These are phyloP conservation scores for Sebastes fasciatus DNA, from an alignment of 2,113 vertebrate species.

Conservation along the genomic window DNA sequence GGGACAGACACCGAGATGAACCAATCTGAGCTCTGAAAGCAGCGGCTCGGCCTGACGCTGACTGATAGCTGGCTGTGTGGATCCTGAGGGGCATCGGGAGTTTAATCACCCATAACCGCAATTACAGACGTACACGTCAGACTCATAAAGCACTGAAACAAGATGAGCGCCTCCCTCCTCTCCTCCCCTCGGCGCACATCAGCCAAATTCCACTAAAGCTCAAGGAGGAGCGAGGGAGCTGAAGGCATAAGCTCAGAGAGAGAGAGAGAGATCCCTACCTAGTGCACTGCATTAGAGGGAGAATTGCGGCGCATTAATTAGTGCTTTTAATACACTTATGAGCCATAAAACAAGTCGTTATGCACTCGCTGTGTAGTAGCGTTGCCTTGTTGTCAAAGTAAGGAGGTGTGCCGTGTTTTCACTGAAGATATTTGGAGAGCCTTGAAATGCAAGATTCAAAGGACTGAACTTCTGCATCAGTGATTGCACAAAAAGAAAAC, in stretches of 20 bases:
- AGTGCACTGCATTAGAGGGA: conserved; percentile 56
- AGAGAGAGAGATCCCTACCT: conserved; percentile 31
- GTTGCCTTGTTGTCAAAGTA: conserved; percentile 51
- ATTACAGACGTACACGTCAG: conserved; percentile 85
- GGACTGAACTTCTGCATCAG: conserved; percentile 28
- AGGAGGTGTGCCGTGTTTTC: conserved; percentile 48
- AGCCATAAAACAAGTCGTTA: conserved; percentile 68
- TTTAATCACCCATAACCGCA: conserved; percentile 90
- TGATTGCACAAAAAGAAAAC: conserved; percentile 47
- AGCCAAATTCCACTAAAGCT: conserved; percentile 83
- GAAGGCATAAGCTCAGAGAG: conserved; percentile 55
- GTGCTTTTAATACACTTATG: conserved; percentile 73
- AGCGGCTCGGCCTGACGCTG: conserved; percentile 63
- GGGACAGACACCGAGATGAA: conserved; percentile 45
- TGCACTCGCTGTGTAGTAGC: conserved; percentile 39
- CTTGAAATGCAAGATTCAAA: conserved; percentile 66
- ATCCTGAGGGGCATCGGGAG: conserved; percentile 85
- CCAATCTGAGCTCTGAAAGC: conserved; percentile 51
- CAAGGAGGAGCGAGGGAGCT: conserved; percentile 66
- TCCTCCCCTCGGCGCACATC: conserved; percentile 66
- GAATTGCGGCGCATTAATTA: conserved; percentile 71
- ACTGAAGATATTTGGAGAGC: conserved; percentile 47
- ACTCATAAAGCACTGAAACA: conserved; percentile 87
- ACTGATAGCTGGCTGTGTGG: conserved; percentile 80
- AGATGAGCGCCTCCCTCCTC: conserved; percentile 81